These are phyloP conservation scores for Caenorhabditis afra DNA, from an alignment of 2,888 invertebrate genomes.

Conservation along the genomic window DNA sequence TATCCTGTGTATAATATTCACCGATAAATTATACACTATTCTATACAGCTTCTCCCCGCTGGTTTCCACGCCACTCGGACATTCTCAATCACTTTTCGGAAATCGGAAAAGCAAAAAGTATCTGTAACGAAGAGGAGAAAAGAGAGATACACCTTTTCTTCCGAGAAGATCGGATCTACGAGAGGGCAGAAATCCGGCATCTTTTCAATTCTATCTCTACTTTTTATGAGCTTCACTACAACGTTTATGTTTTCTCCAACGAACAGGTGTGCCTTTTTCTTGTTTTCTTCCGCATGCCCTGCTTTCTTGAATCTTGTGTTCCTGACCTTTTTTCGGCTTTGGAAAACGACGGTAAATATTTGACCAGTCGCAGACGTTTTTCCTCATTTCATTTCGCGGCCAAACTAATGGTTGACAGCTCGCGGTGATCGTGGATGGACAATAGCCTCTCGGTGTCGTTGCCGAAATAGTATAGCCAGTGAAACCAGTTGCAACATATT, in stretches of 20 bases:
- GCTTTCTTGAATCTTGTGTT: constrained; percentile 21
- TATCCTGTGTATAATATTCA: constrained; percentile 47
- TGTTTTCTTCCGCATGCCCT: constrained; percentile 4
- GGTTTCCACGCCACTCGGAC: not conserved
- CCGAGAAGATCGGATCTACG: constrained; percentile 15
- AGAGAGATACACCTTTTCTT: constrained; percentile 14
- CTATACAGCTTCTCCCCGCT: constrained; percentile 19
- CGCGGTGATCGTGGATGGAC: constrained; percentile 14
- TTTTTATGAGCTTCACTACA: constrained; percentile 38
- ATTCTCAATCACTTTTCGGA: not conserved
- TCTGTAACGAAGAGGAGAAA: not conserved
- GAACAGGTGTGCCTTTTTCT: constrained; percentile 37
- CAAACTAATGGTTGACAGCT: constrained; percentile 53
- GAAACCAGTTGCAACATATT: not conserved
- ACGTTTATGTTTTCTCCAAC: constrained; percentile 5
- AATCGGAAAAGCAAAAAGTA: not conserved
- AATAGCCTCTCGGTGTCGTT: constrained; percentile 28
- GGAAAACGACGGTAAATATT: constrained; percentile 43
- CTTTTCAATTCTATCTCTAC: not conserved
- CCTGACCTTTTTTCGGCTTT: constrained; percentile 41
- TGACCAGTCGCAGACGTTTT: constrained; percentile 56
- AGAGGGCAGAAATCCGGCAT: constrained; percentile 2
- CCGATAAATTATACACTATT: constrained; percentile 35
- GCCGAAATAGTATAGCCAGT: constrained; percentile 21
- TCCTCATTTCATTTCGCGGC: constrained; percentile 32